Base-by-base conservation (phyloP, 2,888 invertebrate genomes). In the Diabrotica balteata region DNA sequence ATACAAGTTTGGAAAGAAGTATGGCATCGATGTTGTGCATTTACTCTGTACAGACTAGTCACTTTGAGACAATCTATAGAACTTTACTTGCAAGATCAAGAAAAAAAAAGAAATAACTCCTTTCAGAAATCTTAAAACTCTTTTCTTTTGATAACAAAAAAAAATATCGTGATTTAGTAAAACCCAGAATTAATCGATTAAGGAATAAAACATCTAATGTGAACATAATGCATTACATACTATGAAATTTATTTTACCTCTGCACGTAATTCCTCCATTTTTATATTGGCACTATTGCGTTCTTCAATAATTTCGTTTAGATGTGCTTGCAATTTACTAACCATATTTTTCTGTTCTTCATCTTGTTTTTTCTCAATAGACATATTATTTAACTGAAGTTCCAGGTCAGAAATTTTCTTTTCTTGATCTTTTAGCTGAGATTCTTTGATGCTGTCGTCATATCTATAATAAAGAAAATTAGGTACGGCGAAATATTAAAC, bases 341-440 rank as follows among this genome's bases (percentile, higher is more conserved):
- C 45, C 1, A 32, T 7, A 61, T 22, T 44, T 7, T 62, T 52
- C 9, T n/a, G 7, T 61, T 63, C 63, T 50, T 22, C 51, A 17
- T 5, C 64, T 65, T 45, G 52, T n/a, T 60, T 50, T 42, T 74
- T 75, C 49, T 73, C 72, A 7, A 57, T 7, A n/a, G 49, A 59
- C 51, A 74, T 46, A 49, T 69, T 63, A 53, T 70, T 51, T 8
- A 72, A n/a, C 11, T 47, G 57, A 7, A 42, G 44, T 67, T 79
- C 76, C 11, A 80, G 66, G 22, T 77, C 74, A 64, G 71, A 70
- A 7, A 78, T 71, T 69, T 77, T 79, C 49, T 77, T 76, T 47
- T 78, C 77, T 8, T 76, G 77, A 1, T 73, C 63, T 11, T 79
- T 77, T 50, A 79, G 60, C 67, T 79, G 76, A 55, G 77, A 77